Conservation (phyloP, 2,113 vertebrate species). For the Lepus europaeus region DNA sequence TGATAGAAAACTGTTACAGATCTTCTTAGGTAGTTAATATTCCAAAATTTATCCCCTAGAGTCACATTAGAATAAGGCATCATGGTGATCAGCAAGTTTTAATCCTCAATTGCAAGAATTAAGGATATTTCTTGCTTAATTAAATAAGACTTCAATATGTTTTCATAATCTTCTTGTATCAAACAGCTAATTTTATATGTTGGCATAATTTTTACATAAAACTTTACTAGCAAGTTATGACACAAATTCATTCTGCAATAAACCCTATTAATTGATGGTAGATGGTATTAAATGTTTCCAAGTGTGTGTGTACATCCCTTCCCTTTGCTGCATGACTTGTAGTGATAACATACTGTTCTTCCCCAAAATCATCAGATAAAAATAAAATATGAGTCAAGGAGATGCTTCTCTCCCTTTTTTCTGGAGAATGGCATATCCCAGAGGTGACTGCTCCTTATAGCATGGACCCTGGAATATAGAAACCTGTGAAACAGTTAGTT, state of each 20-base stretch:
- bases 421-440: not conserved
- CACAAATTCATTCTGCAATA: not conserved
- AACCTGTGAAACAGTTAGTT: not conserved
- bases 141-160: not conserved
- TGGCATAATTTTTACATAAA: not conserved
- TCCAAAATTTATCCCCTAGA: not conserved
- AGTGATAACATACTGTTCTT: not conserved
- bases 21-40: constrained; percentile 1
- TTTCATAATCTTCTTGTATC: not conserved
- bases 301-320: not conserved
- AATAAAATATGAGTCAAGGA: not conserved
- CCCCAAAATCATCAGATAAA: not conserved
- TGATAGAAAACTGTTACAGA: not conserved
- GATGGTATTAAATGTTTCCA: not conserved
- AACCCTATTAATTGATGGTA: not conserved
- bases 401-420: not conserved
- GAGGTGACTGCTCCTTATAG: not conserved
- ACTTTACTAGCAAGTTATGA: not conserved
- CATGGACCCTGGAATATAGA: not conserved
- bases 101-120: not conserved
- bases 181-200: constrained; percentile 5
- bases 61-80: not conserved
- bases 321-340: not conserved
- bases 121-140: constrained; percentile 9
- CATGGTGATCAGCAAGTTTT: not conserved